Conservation (phyloP, 1,140 invertebrate genomes). For the Watersipora subatra region DNA sequence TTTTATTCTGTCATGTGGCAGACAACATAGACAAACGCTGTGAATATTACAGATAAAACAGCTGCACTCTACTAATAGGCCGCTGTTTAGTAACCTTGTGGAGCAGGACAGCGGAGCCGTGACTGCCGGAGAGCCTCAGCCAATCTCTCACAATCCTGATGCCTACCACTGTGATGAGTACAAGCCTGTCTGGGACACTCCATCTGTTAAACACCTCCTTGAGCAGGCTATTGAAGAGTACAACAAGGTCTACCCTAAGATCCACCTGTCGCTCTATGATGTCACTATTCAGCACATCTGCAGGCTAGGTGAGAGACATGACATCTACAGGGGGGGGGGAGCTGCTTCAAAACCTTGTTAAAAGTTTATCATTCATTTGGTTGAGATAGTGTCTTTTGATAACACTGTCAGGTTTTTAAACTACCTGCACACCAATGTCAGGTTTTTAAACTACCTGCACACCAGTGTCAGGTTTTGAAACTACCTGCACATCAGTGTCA, state of each 20-base stretch:
- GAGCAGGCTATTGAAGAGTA: conserved; percentile 34
- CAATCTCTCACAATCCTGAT: conserved; percentile 18
- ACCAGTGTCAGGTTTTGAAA: too few relatives aligned
- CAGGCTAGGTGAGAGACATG: not conserved
- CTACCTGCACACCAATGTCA: too few relatives aligned
- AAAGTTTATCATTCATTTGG: too few relatives aligned
- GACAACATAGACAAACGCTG: too few relatives aligned
- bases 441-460: too few relatives aligned
- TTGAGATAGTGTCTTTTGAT: too few relatives aligned
- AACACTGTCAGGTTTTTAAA: too few relatives aligned
- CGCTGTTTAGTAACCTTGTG: conserved; percentile 34
- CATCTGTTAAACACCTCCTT: conserved; percentile 24
- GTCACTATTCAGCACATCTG: conserved; percentile 12
- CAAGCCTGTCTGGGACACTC: conserved; percentile 17
- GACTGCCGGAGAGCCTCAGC: conserved; percentile 26
- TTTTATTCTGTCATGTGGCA: too few relatives aligned
- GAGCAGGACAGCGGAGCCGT: conserved; percentile 37
- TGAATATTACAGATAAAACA: conserved; percentile 26
- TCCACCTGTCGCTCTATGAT: conserved; percentile 33
- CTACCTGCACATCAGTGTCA: too few relatives aligned
- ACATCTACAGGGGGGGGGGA: too few relatives aligned
- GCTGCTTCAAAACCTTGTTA: too few relatives aligned
- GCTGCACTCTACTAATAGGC: conserved; percentile 18
- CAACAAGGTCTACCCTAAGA: conserved; percentile 34
- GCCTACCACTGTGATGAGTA: conserved; percentile 19